phyloP scores from a whole-genome alignment of 2,113 vertebrate genomes.

The human region DNA sequence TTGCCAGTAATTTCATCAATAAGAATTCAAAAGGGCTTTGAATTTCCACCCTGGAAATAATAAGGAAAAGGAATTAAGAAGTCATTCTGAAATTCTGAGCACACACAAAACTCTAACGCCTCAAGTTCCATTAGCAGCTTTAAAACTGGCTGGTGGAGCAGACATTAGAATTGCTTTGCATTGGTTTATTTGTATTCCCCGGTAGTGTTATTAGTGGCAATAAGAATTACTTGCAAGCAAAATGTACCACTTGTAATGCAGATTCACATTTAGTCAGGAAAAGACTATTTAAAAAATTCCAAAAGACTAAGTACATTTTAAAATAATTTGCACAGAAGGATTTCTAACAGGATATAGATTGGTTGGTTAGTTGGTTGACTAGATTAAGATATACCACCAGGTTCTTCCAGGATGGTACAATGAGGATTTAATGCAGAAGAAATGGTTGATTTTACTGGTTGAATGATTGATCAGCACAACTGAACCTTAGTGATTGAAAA shows the following conservation, averaged over 20 bases:
- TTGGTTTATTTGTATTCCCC: not conserved
- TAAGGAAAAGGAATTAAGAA: not conserved
- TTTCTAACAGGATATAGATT: not conserved
- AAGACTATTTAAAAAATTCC: not conserved
- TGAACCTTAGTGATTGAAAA: slow-evolving; percentile 20
- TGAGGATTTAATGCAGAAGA: slow-evolving; percentile 7
- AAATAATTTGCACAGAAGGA: not conserved
- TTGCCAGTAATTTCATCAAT: slow-evolving; percentile 17
- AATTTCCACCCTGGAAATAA: slow-evolving; percentile 23
- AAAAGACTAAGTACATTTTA: not conserved
- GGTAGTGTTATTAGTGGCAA: not conserved
- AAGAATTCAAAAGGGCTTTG: slow-evolving; percentile 36
- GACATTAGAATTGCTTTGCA: not conserved
- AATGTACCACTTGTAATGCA: not conserved
- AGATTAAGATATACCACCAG: not conserved
- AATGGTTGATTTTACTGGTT: not conserved
- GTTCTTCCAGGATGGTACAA: not conserved
- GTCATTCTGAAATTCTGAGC: slow-evolving; percentile 10
- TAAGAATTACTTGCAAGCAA: slow-evolving; percentile 11
- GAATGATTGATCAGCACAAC: slow-evolving; percentile 11
- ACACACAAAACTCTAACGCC: not conserved
- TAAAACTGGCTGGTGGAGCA: not conserved
- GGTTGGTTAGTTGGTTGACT: not conserved
- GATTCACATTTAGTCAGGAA: slow-evolving; percentile 8
- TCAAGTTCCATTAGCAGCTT: not conserved